These are phyloP conservation scores for Thelaira solivaga DNA, from an alignment of 2,888 invertebrate genomes.

Conservation along the genomic window DNA sequence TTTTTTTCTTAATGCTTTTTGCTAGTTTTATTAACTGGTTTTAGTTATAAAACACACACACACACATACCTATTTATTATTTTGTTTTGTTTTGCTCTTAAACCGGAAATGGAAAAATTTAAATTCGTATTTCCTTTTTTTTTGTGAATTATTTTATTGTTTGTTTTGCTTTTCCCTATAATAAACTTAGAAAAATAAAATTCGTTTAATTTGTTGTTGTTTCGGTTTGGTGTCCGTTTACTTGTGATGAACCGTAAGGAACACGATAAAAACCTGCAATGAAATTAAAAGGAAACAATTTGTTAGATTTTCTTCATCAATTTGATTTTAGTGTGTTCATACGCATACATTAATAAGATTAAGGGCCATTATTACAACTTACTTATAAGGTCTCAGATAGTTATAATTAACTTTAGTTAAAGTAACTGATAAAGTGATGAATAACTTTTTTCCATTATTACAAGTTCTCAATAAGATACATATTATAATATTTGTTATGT, in stretches of 20 bases:
- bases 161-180: background rate
- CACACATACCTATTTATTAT: background rate
- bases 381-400: no score
- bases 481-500: no score
- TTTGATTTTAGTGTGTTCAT: background rate
- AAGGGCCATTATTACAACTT: no score
- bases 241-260: background rate
- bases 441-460: no score
- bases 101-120: constrained; percentile 56
- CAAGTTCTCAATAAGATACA: no score
- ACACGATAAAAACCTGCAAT: constrained; percentile 35
- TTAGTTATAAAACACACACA: background rate
- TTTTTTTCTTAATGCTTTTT: constrained; percentile 22
- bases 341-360: no score
- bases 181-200: background rate
- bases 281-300: constrained; percentile 31
- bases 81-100: constrained; percentile 2
- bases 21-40: background rate
- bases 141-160: background rate
- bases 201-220: constrained; percentile 4
- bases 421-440: no score
- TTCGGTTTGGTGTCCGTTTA: background rate
- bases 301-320: constrained; percentile 36
- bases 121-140: constrained; percentile 30
- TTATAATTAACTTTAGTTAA: no score